Evolutionary conservation across 1,140 invertebrate species (phyloP).

Genomic region (Hyles euphorbiae): DNA sequence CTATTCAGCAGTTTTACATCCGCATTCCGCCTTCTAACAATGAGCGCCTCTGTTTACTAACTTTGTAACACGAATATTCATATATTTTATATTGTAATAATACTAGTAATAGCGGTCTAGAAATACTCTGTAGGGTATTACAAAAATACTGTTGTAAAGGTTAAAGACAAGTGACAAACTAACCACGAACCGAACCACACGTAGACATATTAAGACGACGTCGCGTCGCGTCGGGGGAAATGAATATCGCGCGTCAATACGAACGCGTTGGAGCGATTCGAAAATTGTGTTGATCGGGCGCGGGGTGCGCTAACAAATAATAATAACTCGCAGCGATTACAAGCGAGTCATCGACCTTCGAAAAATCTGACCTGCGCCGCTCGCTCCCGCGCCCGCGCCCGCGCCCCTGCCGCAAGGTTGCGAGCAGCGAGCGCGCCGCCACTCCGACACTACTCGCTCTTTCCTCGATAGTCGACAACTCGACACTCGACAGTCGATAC

Average conservation of each 20-base stretch:
- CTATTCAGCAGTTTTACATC: background rate
- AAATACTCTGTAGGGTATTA: too few species aligned
- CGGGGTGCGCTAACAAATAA: constrained; percentile 53
- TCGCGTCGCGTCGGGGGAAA: background rate
- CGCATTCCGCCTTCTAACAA: background rate
- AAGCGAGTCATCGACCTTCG: constrained; percentile 69
- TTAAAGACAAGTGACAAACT: background rate
- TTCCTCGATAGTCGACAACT: too few species aligned
- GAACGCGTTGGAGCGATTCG: background rate
- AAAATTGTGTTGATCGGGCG: constrained; percentile 5
- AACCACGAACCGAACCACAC: background rate
- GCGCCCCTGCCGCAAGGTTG: constrained; percentile 8
- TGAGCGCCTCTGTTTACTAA: too few species aligned
- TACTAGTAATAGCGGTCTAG: too few species aligned
- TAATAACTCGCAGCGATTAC: constrained; percentile 65
- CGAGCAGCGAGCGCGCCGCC: background rate
- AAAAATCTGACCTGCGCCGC: constrained; percentile 70
- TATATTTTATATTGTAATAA: too few species aligned
- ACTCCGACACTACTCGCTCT: too few species aligned
- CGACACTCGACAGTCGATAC: too few species aligned
- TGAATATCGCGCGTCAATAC: background rate
- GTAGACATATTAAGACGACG: background rate
- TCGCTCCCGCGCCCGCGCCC: constrained; percentile 26
- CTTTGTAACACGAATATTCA: too few species aligned
- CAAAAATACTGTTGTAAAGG: background rate